Evolutionary conservation across 2,888 invertebrate genomes (phyloP).

Genomic region (Brachypterus glaber): DNA sequence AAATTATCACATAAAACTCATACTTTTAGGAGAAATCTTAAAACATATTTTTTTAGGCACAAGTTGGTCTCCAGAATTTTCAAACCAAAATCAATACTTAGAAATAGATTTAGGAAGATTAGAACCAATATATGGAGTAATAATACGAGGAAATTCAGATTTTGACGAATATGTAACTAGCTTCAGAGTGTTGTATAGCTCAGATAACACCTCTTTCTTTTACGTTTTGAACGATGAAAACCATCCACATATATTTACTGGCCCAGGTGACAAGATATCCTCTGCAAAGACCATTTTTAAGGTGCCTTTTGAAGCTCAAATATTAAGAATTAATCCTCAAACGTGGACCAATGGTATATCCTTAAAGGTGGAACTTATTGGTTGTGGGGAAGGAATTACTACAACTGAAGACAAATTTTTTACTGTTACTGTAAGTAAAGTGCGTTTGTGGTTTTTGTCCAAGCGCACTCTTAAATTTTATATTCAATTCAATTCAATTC

Average conservation of each 20-base stretch:
- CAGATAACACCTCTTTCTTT: conserved; percentile 43
- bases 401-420: conserved; percentile 15
- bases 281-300: conserved; percentile 56
- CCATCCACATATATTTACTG: conserved; percentile 59
- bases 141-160: conserved; percentile 59
- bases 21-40: no score
- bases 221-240: conserved; percentile 43
- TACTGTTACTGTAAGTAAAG: no score
- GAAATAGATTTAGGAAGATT: conserved; percentile 50
- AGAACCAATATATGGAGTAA: conserved; percentile 64
- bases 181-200: conserved; percentile 62
- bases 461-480: no score
- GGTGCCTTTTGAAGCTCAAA: conserved; percentile 65
- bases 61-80: conserved; percentile 59
- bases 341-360: conserved; percentile 61
- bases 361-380: conserved; percentile 63
- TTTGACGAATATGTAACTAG: conserved; percentile 68
- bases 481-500: no score
- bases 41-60: no score
- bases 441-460: no score
- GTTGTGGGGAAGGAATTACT: conserved; percentile 46
- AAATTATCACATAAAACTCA: no score
- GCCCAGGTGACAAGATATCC: conserved; percentile 53
- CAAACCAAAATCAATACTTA: conserved; percentile 57
- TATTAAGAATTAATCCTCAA: conserved; percentile 60